These are phyloP conservation scores for Sebastes matsubarae DNA, from an alignment of 2,797 vertebrate genomes.

Conservation along the genomic window DNA sequence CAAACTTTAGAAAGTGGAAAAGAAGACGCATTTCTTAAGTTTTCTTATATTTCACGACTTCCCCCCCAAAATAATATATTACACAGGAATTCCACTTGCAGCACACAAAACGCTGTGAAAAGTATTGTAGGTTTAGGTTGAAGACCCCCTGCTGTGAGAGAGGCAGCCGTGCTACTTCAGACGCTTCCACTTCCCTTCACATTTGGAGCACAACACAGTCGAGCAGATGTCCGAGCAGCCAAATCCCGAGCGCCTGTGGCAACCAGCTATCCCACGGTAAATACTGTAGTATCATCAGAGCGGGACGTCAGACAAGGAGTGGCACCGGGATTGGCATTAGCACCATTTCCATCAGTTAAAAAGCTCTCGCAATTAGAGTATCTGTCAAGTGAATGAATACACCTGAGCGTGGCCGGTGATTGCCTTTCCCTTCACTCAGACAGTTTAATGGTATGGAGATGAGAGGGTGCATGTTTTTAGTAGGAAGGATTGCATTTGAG, in stretches of 20 bases:
- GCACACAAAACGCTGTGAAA: not conserved
- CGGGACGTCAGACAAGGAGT: not conserved
- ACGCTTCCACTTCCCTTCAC: conserved; percentile 39
- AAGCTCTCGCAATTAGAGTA: not conserved
- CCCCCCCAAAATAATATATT: not conserved
- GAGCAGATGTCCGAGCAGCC: conserved; percentile 14
- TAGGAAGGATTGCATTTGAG: not conserved
- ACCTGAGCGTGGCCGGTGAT: conserved; percentile 11
- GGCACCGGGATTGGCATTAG: not conserved
- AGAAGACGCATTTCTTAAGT: not conserved
- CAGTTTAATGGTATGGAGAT: conserved; percentile 43
- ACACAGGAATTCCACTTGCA: not conserved
- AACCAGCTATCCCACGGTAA: conserved; percentile 1
- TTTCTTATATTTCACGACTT: not conserved
- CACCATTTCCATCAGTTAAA: not conserved
- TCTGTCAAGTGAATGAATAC: conserved; percentile 7
- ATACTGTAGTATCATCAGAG: not conserved
- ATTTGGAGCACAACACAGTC: conserved; percentile 43
- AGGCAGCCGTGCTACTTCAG: not conserved
- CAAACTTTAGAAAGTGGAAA: not conserved
- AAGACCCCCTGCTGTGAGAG: not conserved
- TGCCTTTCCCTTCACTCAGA: conserved; percentile 39
- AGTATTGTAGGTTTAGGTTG: not conserved
- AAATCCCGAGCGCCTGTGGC: not conserved
- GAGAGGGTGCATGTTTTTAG: not conserved